Evolutionary conservation across 2,797 vertebrate species (phyloP), one percentile per base, ranked within the genome.

Genomic region (Octomys mimax): DNA sequence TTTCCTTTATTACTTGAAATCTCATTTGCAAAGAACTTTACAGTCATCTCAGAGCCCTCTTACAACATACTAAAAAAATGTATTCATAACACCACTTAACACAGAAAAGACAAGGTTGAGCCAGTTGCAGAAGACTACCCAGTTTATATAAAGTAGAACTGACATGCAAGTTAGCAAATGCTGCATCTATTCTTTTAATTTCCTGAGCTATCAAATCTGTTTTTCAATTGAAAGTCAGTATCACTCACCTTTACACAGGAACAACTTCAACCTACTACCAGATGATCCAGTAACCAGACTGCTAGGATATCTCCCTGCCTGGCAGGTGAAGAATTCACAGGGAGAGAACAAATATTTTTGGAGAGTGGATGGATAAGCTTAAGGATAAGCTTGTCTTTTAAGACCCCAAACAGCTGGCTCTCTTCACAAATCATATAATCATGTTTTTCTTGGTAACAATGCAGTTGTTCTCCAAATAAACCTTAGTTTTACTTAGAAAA

Each of bases 11-110:
- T 81, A 93, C 61, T 36, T 75, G 31, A 16, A 89, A 21, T 85
- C 52, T 94, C 92, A 62, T 83, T 92, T 87, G 87, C 31, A 64
- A 92, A 93, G 93, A 96, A 80, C 42, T 90, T 91, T 81, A 90
- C 42, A 93, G 64, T 94, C 78, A 28, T 57, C 73, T 80, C 57
- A 54, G 19, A 94, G 73, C n/a, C 42, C 87, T 95, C 80, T 77
- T 77, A 18, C 4, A 75, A 94, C 31, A 92, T 73, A 86, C 49
- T 26, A 87, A 89, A 88, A 88, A 86, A 31, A 95, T 85, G n/a
- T 46, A 71, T 42, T 61, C n/a, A 36, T 79, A 95, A 95, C 90
- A 26, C 77, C 80, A 78, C 42, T 91, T 81, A 86, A 90, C 33
- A 39, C 5, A 77, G 49, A 61, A 92, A 78, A 79, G 91, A 68